Percentiles rank a stretch among this genome's conserved stretches.
Conservation (phyloP, 2,113 vertebrate species). For the Lagenorhynchus albirostris region DNA sequence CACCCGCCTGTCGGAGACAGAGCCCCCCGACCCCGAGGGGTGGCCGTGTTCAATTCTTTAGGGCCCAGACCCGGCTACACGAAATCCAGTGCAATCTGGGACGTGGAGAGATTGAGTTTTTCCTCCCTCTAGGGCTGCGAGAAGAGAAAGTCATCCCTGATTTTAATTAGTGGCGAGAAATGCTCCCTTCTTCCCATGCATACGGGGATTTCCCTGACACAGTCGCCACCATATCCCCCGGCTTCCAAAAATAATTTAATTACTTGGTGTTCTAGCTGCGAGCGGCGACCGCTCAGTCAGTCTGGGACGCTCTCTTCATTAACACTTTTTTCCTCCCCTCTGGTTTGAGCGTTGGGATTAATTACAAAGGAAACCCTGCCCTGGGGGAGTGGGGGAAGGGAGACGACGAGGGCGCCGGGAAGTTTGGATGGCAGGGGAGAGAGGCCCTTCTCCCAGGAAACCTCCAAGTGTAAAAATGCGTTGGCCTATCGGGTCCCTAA, state of each 20-base stretch:
- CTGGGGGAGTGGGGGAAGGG: neutral
- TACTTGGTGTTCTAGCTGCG: conserved; percentile 58
- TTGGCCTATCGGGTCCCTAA: neutral
- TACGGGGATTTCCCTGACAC: conserved; percentile 61
- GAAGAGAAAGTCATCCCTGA: conserved; percentile 27
- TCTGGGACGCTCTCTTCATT: conserved; percentile 68
- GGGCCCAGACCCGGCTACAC: neutral
- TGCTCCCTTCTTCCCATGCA: neutral
- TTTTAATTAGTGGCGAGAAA: conserved; percentile 62
- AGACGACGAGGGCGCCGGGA: neutral
- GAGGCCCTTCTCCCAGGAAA: neutral
- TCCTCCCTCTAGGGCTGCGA: neutral
- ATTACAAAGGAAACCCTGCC: conserved; percentile 71
- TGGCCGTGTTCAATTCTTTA: neutral
- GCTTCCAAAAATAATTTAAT: conserved; percentile 70
- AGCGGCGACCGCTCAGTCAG: conserved; percentile 49
- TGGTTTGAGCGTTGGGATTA: conserved; percentile 63
- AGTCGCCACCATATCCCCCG: neutral
- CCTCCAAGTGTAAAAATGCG: neutral
- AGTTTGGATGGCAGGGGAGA: neutral
- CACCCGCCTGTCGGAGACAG: neutral
- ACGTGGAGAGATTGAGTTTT: neutral
- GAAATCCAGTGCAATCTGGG: conserved; percentile 37
- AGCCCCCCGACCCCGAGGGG: neutral
- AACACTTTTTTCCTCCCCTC: conserved; percentile 65